Base-by-base conservation (phyloP, 2,113 vertebrate genomes). In the Aldabrachelys gigantea region DNA sequence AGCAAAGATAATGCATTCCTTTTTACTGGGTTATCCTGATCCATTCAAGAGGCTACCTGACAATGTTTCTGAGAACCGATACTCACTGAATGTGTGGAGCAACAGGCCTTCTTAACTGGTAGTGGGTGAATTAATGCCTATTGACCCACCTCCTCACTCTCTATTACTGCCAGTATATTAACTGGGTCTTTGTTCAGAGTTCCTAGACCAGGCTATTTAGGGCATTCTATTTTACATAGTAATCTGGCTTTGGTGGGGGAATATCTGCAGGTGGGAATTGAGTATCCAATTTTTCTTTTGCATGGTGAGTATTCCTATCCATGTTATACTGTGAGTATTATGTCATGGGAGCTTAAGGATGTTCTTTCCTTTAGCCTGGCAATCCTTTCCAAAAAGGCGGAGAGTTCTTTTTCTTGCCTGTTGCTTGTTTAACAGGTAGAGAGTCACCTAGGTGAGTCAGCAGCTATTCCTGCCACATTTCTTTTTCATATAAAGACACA, bases 361-460 rank as follows among this genome's bases (percentile, higher is more conserved):
- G 21, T 38, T 38, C 4, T 82, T 12, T 35, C 25, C 72, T 75
- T 82, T 31, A 72, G 14, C 3, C 84, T 82, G 31, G 2, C 7
- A 80, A 8, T 3, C 12, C 14, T 50, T 65, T 57, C 56, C 65
- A 16, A 79, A 87, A 65, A 3, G 44, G 2, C 25, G 6, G 0
- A 27, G 3, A 0, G 1, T 17, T 62, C 22, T 38, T 19, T 16
- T 8, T 10, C 6, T 17, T 2, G 25, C 8, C 44, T 12, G 0
- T 13, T 41, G 8, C 47, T 88, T 62, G 19, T 53, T 62, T 19
- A 75, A 29, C 89, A 82, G 35, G 54, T 22, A 31, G 41, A 6
- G 29, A 12, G 47, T 11, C 53, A 47, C 24, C 19, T 16, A 22
- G 17, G 2, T 25, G 85, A 92, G 1, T 44, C 41, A 8, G 1